phyloP scores from a whole-genome alignment of 2,888 invertebrate species.

The Uropetala carovei region DNA sequence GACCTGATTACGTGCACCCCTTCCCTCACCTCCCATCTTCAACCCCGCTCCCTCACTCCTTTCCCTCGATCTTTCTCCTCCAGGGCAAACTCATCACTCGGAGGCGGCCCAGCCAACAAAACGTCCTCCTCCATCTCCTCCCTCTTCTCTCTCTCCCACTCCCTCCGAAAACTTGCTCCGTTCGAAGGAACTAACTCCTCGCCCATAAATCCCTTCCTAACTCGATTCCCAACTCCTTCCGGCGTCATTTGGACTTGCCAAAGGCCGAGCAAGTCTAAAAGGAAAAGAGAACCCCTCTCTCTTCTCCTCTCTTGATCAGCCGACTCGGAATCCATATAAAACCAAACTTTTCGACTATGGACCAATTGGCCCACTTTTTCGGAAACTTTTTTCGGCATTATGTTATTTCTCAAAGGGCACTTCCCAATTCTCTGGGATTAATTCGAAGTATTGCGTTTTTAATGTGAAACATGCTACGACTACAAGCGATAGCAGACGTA shows the following conservation, averaged over 20 bases:
- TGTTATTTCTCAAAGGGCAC: not conserved
- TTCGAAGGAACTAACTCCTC: slow-evolving; percentile 64
- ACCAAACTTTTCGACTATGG: slow-evolving; percentile 13
- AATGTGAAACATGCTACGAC: not conserved
- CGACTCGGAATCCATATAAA: not conserved
- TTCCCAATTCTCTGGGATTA: not conserved
- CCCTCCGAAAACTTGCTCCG: slow-evolving; percentile 68
- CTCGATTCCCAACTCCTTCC: slow-evolving; percentile 60
- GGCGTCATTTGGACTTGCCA: slow-evolving; percentile 63
- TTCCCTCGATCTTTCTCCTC: not conserved
- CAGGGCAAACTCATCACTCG: slow-evolving; percentile 75
- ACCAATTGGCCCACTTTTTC: slow-evolving; percentile 22
- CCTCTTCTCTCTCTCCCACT: slow-evolving; percentile 69
- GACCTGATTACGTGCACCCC: slow-evolving; percentile 50
- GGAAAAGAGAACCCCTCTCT: slow-evolving; percentile 13
- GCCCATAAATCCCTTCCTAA: slow-evolving; percentile 58
- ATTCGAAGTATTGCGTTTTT: not conserved
- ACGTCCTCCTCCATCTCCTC: slow-evolving; percentile 69
- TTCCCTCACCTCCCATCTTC: not conserved
- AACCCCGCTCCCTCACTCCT: not conserved
- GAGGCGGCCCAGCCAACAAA: slow-evolving; percentile 75
- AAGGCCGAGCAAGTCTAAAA: slow-evolving; percentile 3
- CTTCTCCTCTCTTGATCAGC: not conserved
- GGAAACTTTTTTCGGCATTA: not conserved
- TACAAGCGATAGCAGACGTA: too few relatives aligned